Conservation (phyloP, 2,113 vertebrate species). For the Camarhynchus parvulus region DNA sequence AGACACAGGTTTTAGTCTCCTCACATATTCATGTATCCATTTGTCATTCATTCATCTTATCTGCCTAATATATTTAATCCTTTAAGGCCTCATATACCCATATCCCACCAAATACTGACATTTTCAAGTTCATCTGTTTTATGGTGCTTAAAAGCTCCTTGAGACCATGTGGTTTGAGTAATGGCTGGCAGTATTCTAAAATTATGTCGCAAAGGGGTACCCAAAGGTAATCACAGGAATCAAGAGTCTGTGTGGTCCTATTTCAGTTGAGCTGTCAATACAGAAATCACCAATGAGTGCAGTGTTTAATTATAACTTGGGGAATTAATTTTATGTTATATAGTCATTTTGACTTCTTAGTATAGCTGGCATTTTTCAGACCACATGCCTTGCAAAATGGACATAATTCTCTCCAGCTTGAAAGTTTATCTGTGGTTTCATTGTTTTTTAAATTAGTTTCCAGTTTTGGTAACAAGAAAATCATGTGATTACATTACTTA, state of each 20-base stretch:
- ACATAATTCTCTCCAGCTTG: background rate
- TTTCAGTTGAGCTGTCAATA: constrained; percentile 11
- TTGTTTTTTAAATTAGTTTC: background rate
- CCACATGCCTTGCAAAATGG: background rate
- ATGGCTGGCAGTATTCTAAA: background rate
- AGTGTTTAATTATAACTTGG: background rate
- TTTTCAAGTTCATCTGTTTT: constrained; percentile 16
- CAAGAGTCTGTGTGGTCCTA: background rate
- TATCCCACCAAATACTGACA: background rate
- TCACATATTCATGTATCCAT: background rate
- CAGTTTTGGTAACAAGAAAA: background rate
- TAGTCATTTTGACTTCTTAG: background rate
- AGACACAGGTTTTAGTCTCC: background rate
- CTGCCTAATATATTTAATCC: background rate
- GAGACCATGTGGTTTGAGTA: constrained; percentile 16
- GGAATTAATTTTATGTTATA: background rate
- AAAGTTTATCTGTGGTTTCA: background rate
- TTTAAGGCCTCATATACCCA: background rate
- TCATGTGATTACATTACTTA: background rate
- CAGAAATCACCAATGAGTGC: background rate
- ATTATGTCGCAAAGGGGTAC: background rate
- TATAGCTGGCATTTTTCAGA: background rate
- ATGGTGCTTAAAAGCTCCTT: constrained; percentile 15
- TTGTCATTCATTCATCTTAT: background rate
- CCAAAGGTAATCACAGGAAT: background rate